Conservation (phyloP, 2,797 vertebrate genomes). For the Bovichtus variegatus region DNA sequence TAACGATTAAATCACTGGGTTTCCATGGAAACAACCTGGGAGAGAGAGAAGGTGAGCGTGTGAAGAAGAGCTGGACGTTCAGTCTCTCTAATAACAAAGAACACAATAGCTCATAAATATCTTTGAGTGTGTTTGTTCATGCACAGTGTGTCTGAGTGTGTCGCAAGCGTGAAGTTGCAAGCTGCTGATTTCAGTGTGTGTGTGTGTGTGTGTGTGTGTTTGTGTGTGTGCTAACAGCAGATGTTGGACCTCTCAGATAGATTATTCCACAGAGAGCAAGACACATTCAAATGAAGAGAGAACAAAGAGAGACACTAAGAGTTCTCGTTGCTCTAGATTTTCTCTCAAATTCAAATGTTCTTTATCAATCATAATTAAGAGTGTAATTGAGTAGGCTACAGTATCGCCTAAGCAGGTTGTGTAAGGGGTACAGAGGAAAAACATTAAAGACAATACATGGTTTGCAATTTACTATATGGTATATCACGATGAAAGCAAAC, state of each 20-base stretch:
- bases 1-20: slow-evolving; percentile 42
- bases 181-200: slow-evolving; percentile 23
- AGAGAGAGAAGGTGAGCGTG: background rate
- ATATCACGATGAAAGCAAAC: too few species aligned
- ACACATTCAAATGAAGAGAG: slow-evolving; percentile 17
- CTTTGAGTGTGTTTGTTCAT: slow-evolving; percentile 33
- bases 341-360: background rate
- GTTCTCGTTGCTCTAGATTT: background rate
- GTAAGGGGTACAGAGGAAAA: too few species aligned
- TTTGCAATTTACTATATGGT: background rate
- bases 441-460: background rate
- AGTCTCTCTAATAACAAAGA: slow-evolving; percentile 21
- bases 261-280: slow-evolving; percentile 49
- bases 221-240: slow-evolving; percentile 36
- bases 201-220: slow-evolving; percentile 21
- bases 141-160: slow-evolving; percentile 23
- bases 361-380: slow-evolving; percentile 4
- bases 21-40: slow-evolving; percentile 52
- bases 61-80: slow-evolving; percentile 15
- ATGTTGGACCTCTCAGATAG: slow-evolving; percentile 44
- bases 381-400: background rate
- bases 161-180: slow-evolving; percentile 38
- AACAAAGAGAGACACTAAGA: slow-evolving; percentile 35
- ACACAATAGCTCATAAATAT: slow-evolving; percentile 56
- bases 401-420: background rate